Conservation (phyloP, 2,797 vertebrate genomes). For the Chaenodraco wilsoni region DNA sequence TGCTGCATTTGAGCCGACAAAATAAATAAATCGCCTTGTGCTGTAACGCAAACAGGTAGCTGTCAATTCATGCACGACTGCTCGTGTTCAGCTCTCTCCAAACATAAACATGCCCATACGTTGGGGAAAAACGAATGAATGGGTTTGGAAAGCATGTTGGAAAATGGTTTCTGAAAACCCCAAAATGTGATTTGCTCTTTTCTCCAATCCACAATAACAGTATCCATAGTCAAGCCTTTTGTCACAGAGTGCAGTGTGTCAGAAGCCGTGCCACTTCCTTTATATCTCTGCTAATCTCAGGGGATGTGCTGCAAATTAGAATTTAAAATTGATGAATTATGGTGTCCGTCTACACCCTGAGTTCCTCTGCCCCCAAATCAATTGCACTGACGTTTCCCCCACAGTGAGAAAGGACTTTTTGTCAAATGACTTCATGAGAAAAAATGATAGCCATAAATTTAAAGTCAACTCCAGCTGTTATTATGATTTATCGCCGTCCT, state of each 20-base stretch:
- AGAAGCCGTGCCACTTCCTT: conserved; percentile 33
- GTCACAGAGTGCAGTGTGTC: background rate
- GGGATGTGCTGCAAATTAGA: conserved; percentile 70
- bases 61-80: conserved; percentile 26
- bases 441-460: conserved; percentile 76
- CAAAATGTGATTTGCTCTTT: conserved; percentile 3
- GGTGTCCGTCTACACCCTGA: conserved; percentile 49
- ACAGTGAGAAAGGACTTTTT: conserved; percentile 67
- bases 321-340: conserved; percentile 75
- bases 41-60: conserved; percentile 36
- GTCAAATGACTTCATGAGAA: conserved; percentile 74
- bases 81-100: background rate
- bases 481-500: conserved; percentile 77
- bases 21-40: conserved; percentile 40
- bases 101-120: background rate
- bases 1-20: conserved; percentile 40
- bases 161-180: conserved; percentile 8
- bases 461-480: conserved; percentile 70
- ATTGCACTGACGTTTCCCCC: conserved; percentile 71
- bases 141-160: background rate
- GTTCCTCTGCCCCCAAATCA: conserved; percentile 69
- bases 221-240: conserved; percentile 3
- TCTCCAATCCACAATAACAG: background rate
- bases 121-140: background rate
- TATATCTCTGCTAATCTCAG: conserved; percentile 64